Conservation (phyloP, 30 jellyfish, hydroid and myxozoan species). For the Rhopilema esculentum region DNA sequence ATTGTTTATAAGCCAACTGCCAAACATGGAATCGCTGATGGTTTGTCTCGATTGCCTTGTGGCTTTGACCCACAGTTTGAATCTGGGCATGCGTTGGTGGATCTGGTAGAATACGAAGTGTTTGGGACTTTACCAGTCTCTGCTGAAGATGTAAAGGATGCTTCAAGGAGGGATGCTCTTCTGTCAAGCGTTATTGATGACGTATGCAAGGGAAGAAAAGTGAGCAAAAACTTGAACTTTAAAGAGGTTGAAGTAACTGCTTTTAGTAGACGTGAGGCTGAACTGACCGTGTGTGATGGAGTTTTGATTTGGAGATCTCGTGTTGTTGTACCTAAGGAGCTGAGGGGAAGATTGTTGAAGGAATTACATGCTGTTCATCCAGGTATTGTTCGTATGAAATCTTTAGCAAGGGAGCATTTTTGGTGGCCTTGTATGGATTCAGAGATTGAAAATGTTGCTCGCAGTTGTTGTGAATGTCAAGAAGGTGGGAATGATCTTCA, state of each 20-base stretch:
- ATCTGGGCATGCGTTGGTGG: conserved; percentile 74
- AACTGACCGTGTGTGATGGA: conserved; percentile 67
- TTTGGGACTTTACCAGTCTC: conserved; percentile 72
- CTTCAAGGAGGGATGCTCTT: conserved; percentile 65
- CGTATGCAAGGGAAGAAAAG: conserved; percentile 60
- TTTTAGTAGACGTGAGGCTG: conserved; percentile 66
- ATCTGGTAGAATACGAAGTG: conserved; percentile 64
- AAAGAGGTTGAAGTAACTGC: conserved; percentile 53
- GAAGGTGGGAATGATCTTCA: conserved; percentile 74
- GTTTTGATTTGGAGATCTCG: conserved; percentile 76
- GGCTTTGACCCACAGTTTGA: conserved; percentile 74
- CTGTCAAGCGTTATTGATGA: conserved; percentile 73
- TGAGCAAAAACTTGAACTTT: conserved; percentile 58
- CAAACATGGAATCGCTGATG: conserved; percentile 74
- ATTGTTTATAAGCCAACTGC: conserved; percentile 67
- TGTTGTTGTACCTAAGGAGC: conserved; percentile 67
- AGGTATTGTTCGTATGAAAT: conserved; percentile 69
- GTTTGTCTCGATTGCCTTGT: conserved; percentile 70
- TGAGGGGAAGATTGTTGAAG: conserved; percentile 62
- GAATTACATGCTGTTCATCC: conserved; percentile 78
- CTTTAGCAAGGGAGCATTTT: conserved; percentile 78
- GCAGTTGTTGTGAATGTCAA: conserved; percentile 66
- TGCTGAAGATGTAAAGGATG: conserved; percentile 61
- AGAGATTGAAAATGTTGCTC: conserved; percentile 68
- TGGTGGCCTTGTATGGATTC: conserved; percentile 73